These are phyloP conservation scores for Seriola aureovittata DNA, from an alignment of 2,113 vertebrate species.

Conservation along the genomic window DNA sequence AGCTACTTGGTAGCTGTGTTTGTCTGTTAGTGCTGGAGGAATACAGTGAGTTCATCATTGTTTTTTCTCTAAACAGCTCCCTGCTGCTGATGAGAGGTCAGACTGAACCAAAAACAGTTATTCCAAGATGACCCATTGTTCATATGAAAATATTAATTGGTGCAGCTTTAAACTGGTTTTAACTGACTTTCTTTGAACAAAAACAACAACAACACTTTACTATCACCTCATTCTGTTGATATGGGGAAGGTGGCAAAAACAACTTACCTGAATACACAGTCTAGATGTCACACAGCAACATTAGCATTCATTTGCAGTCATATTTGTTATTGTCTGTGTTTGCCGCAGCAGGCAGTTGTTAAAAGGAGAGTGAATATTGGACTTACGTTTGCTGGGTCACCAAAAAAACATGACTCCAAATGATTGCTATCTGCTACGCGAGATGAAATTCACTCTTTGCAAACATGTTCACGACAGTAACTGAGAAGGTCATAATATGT, in stretches of 20 bases:
- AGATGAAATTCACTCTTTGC: not conserved
- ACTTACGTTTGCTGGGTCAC: too few species aligned
- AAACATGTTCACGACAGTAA: not conserved
- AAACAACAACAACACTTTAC: too few species aligned
- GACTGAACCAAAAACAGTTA: not conserved
- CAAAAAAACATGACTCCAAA: too few species aligned
- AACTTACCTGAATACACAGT: too few species aligned
- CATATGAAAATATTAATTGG: not conserved
- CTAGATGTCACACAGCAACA: not conserved
- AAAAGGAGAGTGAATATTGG: not conserved
- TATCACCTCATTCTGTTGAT: too few species aligned
- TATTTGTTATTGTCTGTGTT: not conserved
- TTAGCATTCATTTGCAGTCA: not conserved
- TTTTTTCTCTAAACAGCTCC: not conserved
- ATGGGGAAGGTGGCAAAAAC: too few species aligned
- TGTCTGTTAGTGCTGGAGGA: not conserved
- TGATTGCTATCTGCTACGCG: not conserved
- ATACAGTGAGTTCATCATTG: not conserved
- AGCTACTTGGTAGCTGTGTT: too few species aligned
- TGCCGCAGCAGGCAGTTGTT: not conserved
- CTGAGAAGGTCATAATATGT: too few species aligned
- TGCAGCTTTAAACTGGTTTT: not conserved
- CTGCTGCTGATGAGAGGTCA: not conserved
- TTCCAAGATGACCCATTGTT: not conserved
- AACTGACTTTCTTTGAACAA: not conserved